Conservation (phyloP, 1,140 invertebrate species). For the Drosophila virilis region DNA sequence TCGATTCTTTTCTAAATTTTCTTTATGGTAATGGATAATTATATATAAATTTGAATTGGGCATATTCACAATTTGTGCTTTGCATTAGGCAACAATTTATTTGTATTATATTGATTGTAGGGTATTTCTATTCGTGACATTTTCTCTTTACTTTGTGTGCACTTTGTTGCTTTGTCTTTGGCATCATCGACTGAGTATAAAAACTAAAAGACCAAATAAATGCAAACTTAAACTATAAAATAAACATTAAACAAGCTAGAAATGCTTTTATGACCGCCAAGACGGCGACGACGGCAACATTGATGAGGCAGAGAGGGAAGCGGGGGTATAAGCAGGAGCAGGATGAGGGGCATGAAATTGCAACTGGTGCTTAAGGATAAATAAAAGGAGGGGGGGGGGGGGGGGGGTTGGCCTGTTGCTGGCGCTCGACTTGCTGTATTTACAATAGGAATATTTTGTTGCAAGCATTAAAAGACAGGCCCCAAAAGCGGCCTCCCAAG, state of each 20-base stretch:
- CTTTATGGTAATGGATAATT: background rate
- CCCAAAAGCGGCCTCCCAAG: conserved; percentile 31
- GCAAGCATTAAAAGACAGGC: conserved; percentile 52
- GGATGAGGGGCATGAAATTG: conserved; percentile 25
- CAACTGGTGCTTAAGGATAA: conserved; percentile 31
- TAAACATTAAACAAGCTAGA: conserved; percentile 84
- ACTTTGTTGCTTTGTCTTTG: conserved; percentile 11
- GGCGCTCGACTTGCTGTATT: conserved; percentile 39
- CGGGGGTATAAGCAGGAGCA: conserved; percentile 1
- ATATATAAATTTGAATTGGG: too few relatives aligned
- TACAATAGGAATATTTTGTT: conserved; percentile 73
- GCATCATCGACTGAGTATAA: conserved; percentile 58
- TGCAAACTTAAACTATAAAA: conserved; percentile 84
- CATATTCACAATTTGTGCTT: too few relatives aligned
- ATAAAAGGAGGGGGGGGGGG: background rate
- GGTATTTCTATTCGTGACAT: background rate
- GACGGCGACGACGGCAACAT: conserved; percentile 40
- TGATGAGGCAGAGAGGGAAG: conserved; percentile 18
- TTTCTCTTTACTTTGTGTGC: conserved; percentile 4
- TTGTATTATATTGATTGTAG: background rate
- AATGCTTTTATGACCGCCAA: conserved; percentile 80
- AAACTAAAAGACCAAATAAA: conserved; percentile 83
- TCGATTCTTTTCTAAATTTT: background rate
- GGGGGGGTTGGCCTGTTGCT: conserved; percentile 25
- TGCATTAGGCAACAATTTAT: too few relatives aligned